phyloP scores from a whole-genome alignment of 2,888 invertebrate genomes.

The Stenodema calcarata region DNA sequence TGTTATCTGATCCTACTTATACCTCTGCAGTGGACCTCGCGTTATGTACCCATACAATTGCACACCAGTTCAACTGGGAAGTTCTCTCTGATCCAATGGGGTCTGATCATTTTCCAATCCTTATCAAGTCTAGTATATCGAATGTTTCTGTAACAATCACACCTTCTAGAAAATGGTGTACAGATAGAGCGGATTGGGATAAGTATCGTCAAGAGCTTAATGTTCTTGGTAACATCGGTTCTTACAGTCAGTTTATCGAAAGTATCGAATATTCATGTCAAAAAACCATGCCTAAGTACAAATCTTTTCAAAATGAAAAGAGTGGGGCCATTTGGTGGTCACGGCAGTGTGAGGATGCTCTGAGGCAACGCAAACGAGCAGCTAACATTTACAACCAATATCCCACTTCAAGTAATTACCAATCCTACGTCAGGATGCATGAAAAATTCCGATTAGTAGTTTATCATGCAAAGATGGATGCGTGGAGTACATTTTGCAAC shows the following conservation, averaged over 20 bases:
- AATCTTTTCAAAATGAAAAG: not conserved
- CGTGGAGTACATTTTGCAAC: not conserved
- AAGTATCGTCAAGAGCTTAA: not conserved
- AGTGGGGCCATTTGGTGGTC: not conserved
- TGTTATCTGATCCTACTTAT: not conserved
- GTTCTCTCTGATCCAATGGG: not conserved
- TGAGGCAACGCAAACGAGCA: not conserved
- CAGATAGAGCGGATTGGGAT: not conserved
- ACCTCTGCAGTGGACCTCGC: not conserved
- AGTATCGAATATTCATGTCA: not conserved
- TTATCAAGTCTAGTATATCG: not conserved
- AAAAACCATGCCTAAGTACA: not conserved
- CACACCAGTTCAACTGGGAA: not conserved
- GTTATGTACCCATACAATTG: not conserved
- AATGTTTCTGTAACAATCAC: not conserved
- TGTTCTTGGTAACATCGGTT: not conserved
- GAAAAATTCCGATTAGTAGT: not conserved
- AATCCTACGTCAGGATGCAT: not conserved
- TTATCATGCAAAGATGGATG: not conserved
- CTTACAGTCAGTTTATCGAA: not conserved
- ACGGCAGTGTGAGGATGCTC: not conserved
- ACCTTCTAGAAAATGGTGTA: not conserved
- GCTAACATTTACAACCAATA: not conserved
- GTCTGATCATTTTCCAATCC: not conserved
- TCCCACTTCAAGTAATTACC: not conserved